These are phyloP conservation scores for Horisme vitalbata DNA, from an alignment of 2,888 invertebrate genomes.

Conservation along the genomic window DNA sequence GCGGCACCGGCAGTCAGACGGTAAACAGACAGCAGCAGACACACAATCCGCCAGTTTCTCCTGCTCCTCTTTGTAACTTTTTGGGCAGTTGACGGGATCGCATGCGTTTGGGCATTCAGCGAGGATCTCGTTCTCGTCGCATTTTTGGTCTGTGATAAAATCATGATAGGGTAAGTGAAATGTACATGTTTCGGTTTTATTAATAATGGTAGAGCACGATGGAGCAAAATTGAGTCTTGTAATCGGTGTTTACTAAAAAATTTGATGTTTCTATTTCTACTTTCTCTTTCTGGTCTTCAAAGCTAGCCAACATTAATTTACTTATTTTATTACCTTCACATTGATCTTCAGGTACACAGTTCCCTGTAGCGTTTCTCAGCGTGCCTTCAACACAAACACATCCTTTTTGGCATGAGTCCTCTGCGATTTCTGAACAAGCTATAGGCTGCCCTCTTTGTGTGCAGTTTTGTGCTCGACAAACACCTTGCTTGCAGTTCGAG, in stretches of 20 bases:
- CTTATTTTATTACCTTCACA: conserved; percentile 9
- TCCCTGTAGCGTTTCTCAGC: conserved; percentile 3
- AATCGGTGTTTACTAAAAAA: no score
- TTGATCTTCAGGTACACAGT: conserved; percentile 10
- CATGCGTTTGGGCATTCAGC: conserved; percentile 19
- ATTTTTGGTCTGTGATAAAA: conserved; percentile 4
- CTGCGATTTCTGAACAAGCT: background rate
- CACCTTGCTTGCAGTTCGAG: conserved; percentile 19
- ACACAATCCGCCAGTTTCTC: background rate
- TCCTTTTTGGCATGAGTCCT: conserved; percentile 4
- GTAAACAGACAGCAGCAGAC: conserved; percentile 3
- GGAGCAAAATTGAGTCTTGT: no score
- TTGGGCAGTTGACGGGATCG: conserved; percentile 11
- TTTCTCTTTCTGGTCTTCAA: no score
- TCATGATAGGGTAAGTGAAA: background rate
- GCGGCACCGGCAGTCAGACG: conserved; percentile 17
- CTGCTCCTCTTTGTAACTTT: conserved; percentile 11
- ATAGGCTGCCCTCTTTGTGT: conserved; percentile 1
- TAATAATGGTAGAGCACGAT: no score
- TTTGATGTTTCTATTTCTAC: no score
- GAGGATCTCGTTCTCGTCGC: conserved; percentile 19
- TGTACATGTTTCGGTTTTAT: no score
- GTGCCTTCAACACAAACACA: conserved; percentile 12
- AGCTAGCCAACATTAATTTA: no score
- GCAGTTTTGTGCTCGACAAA: conserved; percentile 19